Base-by-base conservation (phyloP, 2,113 vertebrate genomes). In the Plecturocebus donacophilus region DNA sequence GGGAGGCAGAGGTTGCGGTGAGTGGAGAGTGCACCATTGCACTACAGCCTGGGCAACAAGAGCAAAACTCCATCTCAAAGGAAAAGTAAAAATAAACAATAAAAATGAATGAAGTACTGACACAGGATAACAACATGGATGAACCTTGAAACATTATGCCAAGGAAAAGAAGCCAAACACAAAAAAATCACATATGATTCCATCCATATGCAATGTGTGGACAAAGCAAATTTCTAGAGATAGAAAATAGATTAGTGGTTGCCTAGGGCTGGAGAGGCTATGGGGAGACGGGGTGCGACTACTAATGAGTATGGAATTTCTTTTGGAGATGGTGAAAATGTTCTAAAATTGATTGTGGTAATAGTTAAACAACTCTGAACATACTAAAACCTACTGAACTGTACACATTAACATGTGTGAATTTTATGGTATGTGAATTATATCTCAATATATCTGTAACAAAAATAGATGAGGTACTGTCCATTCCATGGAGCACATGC, bases 321-420 rank as follows among this genome's bases (percentile, higher is more conserved):
- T 95, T 70, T 42, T 45, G 2, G 45, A 8, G 38, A 54, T 87
- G 42, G 81, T 76, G 42, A 40, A 86, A 87, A 92, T 68, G 75
- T 81, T 90, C 23, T 75, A 92, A 42, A 94, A 56, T 81, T 52
- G 84, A 87, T 87, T 86, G 40, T 86, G 49, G 71, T 85, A 27
- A 64, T 80, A 11, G 16, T 38, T 85, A 10, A 3, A 68, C 70
- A 95, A 82, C 13, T 89, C 54, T 82, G 40, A 93, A 86, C 38
- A 92, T 64, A 86, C 23, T 66, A 92, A 88, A 89, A 92, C 38
- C 42, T 23, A 54, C 3, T 93, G 30, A 83, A 92, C 42, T 88
- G 30, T 94, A 71, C 30, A 66, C 42, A 89, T 92, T 68, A 68
- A 95, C 92, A 81, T 94, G 83, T 71, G 40, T 40, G 77, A 77